Conservation (phyloP, 23 tunicate genomes). For the Oikopleura albicans region DNA sequence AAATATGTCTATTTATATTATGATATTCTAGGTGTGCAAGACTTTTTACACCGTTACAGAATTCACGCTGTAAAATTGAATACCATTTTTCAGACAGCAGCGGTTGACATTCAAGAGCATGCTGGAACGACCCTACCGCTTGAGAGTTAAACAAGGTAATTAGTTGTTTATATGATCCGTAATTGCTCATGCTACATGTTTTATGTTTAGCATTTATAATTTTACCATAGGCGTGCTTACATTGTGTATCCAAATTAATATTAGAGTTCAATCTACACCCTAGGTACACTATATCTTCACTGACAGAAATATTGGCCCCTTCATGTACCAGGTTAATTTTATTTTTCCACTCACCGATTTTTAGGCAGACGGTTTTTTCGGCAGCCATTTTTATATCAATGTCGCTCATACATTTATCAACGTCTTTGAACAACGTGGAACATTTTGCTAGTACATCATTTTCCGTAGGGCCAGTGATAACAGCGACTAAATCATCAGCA, state of each 20-base stretch:
- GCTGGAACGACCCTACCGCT: not conserved
- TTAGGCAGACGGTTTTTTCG: not conserved
- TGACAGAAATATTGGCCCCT: not conserved
- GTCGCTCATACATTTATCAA: not conserved
- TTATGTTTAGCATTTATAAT: not conserved
- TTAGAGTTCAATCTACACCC: not conserved
- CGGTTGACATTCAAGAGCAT: not conserved
- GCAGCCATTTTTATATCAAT: not conserved
- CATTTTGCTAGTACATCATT: not conserved
- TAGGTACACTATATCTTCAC: not conserved
- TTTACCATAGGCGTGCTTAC: not conserved
- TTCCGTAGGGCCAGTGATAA: not conserved
- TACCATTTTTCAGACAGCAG: not conserved
- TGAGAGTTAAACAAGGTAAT: not conserved
- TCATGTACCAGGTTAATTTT: not conserved
- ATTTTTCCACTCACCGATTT: not conserved
- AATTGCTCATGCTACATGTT: not conserved
- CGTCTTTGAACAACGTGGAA: not conserved
- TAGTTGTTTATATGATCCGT: not conserved
- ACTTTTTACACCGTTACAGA: not conserved
- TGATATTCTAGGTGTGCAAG: not conserved
- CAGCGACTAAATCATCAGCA: not conserved
- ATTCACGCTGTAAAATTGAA: not conserved
- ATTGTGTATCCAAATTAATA: not conserved
- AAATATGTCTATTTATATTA: not conserved